A percentile compares a stretch with the other conserved stretches of the same genome.
phyloP scores from a whole-genome alignment of 2,888 invertebrate species.

The Euclidia mi region DNA sequence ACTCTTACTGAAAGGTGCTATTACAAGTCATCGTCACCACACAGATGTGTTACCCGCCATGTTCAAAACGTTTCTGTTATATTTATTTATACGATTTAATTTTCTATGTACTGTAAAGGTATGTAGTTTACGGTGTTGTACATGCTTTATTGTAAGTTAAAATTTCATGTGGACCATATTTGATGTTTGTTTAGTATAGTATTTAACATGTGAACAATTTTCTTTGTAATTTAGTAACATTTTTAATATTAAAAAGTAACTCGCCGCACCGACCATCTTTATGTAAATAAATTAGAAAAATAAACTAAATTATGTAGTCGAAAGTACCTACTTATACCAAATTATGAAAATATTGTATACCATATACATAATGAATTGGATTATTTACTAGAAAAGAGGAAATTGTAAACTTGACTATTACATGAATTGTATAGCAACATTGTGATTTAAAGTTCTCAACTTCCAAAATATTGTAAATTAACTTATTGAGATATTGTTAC shows the following conservation, averaged over 20 bases:
- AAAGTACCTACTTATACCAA: conserved; percentile 70
- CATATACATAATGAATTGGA: conserved; percentile 74
- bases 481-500: conserved; percentile 88
- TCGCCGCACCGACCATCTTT: conserved; percentile 80
- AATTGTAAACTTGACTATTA: conserved; percentile 75
- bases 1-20: no score
- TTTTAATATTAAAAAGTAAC: conserved; percentile 53
- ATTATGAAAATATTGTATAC: conserved; percentile 66
- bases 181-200: conserved; percentile 81
- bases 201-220: conserved; percentile 67
- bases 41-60: conserved; percentile 17
- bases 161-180: conserved; percentile 89
- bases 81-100: conserved; percentile 10
- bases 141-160: conserved; percentile 80
- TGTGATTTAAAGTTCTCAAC: conserved; percentile 89
- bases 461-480: conserved; percentile 86
- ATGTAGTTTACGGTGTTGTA: conserved; percentile 57
- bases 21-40: neutral
- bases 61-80: conserved; percentile 16
- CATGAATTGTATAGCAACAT: conserved; percentile 83
- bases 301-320: conserved; percentile 62
- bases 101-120: conserved; percentile 37
- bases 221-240: conserved; percentile 68
- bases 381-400: conserved; percentile 70
- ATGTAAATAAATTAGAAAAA: conserved; percentile 75